These are phyloP conservation scores for Catostylus mosaicus DNA, from an alignment of 30 jellyfish, hydroid and myxozoan genomes.

Conservation along the genomic window DNA sequence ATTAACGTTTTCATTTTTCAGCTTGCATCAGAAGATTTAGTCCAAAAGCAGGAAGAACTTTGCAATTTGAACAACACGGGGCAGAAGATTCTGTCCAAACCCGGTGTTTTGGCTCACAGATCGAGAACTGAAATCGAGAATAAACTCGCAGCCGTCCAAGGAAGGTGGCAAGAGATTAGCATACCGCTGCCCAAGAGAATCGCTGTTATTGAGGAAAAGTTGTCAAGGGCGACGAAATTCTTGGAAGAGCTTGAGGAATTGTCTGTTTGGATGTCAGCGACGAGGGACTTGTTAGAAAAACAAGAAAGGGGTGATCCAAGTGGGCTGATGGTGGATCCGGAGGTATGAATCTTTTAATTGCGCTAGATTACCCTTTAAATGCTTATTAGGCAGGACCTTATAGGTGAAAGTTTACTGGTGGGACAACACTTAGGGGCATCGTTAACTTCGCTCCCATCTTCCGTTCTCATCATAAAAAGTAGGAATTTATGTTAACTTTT, in stretches of 20 bases:
- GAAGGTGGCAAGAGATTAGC: conserved; percentile 76
- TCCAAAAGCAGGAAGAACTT: conserved; percentile 61
- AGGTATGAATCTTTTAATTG: conserved; percentile 61
- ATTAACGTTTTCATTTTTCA: conserved; percentile 10
- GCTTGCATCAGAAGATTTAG: conserved; percentile 68
- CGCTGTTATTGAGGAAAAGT: conserved; percentile 65
- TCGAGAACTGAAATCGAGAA: conserved; percentile 53
- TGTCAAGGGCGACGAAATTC: conserved; percentile 91
- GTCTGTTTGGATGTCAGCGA: conserved; percentile 96
- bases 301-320: conserved; percentile 77
- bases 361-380: too few relatives aligned
- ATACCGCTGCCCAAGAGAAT: conserved; percentile 56
- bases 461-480: too few relatives aligned
- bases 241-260: conserved; percentile 96
- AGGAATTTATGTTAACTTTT: too few relatives aligned
- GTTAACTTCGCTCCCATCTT: too few relatives aligned
- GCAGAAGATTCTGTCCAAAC: conserved; percentile 59
- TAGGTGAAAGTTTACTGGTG: too few relatives aligned
- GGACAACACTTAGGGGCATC: too few relatives aligned
- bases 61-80: conserved; percentile 68
- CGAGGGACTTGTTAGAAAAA: conserved; percentile 87
- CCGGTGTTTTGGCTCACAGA: conserved; percentile 65
- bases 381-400: too few relatives aligned
- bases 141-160: conserved; percentile 60
- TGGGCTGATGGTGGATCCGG: conserved; percentile 89